Base-by-base conservation (phyloP, 2,797 vertebrate species). In the Poecilia gillii region DNA sequence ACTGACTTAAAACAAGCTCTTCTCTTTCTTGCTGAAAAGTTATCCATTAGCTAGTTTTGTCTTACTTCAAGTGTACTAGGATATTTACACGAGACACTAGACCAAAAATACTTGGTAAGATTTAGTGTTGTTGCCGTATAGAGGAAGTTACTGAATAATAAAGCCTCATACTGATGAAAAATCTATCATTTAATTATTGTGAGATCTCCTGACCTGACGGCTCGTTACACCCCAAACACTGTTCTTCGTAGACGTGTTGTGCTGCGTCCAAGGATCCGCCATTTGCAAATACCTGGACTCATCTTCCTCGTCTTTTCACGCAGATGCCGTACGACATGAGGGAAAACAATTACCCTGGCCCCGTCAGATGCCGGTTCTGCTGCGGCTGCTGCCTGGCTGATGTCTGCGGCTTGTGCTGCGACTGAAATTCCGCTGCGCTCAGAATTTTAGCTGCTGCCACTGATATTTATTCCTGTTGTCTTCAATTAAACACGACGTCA, bases 361-460 rank as follows among this genome's bases (percentile, higher is more conserved):
- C 84, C 6, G 0, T 83, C 3, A 79, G 46, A 39, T 81, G 85
- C 59, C 14, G 2, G 31, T 59, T 33, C 18, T 83, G 78, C 72
- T 85, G 85, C 1, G 62, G 28, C 78, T 86, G 84, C 78, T 88
- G 87, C 7, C 1, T 0, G 1, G 2, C 20, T 2, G 13, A 3
- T n/a, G 47, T 39, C 25, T 84, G 84, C 7, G 62, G 80, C 4
- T 49, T 81, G 11, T 82, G 87, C 76, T 85, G 80, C 12, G 8
- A 68, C 23, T 82, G 62, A 78, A 45, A 20, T 64, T n/a, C 41
- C 6, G 33, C 43, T n/a, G n/a, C 11, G 25, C 13, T 45, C 2
- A 16, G 31, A 53, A 55, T n/a, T 46, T 13, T 20, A 51, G 4
- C 4, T 28, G 9, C 55, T 45, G 28, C 11, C 36, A n/a, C 62